A percentile compares a stretch with the other conserved stretches of the same genome.
These are phyloP conservation scores for Neopelma chrysocephalum DNA, from an alignment of 2,797 vertebrate species.

Conservation along the genomic window DNA sequence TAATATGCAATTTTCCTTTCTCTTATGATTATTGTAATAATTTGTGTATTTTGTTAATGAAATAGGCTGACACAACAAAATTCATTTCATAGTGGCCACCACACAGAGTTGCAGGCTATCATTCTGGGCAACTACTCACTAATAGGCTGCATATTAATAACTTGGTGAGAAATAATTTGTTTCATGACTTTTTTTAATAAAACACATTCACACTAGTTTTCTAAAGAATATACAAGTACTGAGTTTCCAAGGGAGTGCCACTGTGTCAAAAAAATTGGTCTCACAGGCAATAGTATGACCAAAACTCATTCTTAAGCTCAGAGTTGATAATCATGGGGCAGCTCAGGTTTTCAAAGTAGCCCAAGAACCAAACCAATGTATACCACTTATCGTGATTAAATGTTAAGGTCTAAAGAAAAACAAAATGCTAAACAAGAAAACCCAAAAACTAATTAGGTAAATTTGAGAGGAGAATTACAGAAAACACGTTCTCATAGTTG, in stretches of 20 bases:
- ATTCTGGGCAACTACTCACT: neutral
- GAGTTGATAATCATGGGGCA: neutral
- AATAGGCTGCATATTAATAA: neutral
- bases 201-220: neutral
- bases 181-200: neutral
- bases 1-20: neutral
- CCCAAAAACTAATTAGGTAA: neutral
- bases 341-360: neutral
- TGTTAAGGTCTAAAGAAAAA: neutral
- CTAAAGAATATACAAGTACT: neutral
- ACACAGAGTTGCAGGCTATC: neutral
- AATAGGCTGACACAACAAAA: neutral
- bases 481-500: neutral
- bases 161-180: neutral
- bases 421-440: neutral
- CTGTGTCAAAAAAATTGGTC: neutral
- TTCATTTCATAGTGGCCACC: neutral
- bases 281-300: neutral
- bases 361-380: neutral
- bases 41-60: neutral
- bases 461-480: neutral
- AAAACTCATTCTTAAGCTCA: neutral
- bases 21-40: neutral
- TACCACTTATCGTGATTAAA: neutral
- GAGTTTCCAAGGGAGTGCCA: neutral